A percentile compares a stretch with the other conserved stretches of the same genome.
Evolutionary conservation across 2,113 vertebrate species (phyloP).

Genomic region (Ascaphus truei): DNA sequence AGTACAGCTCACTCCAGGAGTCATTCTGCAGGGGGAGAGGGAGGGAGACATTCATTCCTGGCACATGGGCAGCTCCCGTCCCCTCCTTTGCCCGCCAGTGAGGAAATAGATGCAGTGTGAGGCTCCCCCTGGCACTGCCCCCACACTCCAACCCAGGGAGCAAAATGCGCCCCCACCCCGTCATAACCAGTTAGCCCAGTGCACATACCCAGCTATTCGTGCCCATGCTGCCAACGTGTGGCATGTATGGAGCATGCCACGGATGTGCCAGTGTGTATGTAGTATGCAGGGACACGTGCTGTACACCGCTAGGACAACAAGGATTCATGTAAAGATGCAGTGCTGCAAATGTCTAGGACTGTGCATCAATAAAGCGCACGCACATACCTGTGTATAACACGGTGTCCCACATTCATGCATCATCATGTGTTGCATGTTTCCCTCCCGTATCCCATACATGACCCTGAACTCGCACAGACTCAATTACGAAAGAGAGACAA

Average conservation of each 20-base stretch:
- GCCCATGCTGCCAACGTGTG: conserved; percentile 18
- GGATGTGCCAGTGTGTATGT: conserved; percentile 6
- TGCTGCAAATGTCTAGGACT: conserved; percentile 17
- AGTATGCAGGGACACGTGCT: conserved; percentile 7
- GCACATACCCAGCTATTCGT: not conserved
- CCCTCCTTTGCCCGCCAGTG: not conserved
- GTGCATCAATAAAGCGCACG: conserved; percentile 8
- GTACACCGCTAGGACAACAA: not conserved
- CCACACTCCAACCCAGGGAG: not conserved
- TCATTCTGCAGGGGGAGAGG: conserved; percentile 73
- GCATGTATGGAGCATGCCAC: conserved; percentile 28
- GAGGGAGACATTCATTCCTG: not conserved
- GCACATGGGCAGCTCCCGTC: not conserved
- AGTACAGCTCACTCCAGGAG: conserved; percentile 93
- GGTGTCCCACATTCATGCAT: conserved; percentile 18
- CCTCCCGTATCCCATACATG: not conserved
- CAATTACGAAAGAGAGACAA: too few relatives aligned
- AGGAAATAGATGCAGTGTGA: not conserved
- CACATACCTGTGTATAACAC: conserved; percentile 20
- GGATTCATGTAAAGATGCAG: conserved; percentile 9
- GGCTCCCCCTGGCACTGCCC: too few relatives aligned
- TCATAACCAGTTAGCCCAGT: not conserved
- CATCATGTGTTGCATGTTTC: not conserved
- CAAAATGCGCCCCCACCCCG: too few relatives aligned
- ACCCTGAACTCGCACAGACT: conserved; percentile 1